A percentile compares a stretch with the other conserved stretches of the same genome.
Conservation (phyloP, 2,888 invertebrate genomes). For the Drosophila monieri region DNA sequence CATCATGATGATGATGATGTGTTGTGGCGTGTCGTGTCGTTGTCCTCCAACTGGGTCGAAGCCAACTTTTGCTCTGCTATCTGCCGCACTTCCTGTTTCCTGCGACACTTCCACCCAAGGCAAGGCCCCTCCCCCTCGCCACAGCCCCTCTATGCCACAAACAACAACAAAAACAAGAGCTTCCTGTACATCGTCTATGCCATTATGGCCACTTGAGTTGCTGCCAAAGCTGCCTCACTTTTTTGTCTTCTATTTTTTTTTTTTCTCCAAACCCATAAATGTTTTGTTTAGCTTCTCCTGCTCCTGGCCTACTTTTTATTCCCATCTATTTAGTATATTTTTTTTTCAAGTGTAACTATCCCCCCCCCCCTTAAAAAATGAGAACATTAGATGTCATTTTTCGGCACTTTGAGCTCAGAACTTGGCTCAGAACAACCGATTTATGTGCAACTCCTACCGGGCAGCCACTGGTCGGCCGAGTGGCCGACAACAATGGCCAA, state of each 20-base stretch:
- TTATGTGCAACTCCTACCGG: constrained; percentile 21
- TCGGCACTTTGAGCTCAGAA: constrained; percentile 47
- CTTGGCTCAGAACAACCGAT: constrained; percentile 57
- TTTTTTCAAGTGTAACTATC: not conserved
- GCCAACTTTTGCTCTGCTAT: constrained; percentile 71
- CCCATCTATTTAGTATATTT: not conserved
- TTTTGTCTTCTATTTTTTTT: constrained; percentile 50
- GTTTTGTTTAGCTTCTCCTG: constrained; percentile 46
- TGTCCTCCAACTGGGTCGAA: constrained; percentile 44
- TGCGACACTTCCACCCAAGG: constrained; percentile 65
- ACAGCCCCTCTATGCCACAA: constrained; percentile 20
- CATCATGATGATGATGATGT: constrained; percentile 5
- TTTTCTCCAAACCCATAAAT: constrained; percentile 53
- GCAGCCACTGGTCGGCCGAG: too few species aligned
- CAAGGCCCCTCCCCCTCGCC: constrained; percentile 2
- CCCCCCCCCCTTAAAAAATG: too few species aligned
- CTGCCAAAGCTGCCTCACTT: constrained; percentile 62
- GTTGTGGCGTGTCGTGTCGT: constrained; percentile 39
- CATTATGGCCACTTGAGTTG: constrained; percentile 76
- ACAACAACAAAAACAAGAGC: constrained; percentile 47
- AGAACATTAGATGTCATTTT: constrained; percentile 41
- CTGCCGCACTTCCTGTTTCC: constrained; percentile 76
- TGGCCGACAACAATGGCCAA: constrained; percentile 23
- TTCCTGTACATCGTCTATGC: constrained; percentile 74
- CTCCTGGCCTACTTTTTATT: not conserved